These are phyloP conservation scores for Argya squamiceps DNA, from an alignment of 2,797 vertebrate genomes.

Conservation along the genomic window DNA sequence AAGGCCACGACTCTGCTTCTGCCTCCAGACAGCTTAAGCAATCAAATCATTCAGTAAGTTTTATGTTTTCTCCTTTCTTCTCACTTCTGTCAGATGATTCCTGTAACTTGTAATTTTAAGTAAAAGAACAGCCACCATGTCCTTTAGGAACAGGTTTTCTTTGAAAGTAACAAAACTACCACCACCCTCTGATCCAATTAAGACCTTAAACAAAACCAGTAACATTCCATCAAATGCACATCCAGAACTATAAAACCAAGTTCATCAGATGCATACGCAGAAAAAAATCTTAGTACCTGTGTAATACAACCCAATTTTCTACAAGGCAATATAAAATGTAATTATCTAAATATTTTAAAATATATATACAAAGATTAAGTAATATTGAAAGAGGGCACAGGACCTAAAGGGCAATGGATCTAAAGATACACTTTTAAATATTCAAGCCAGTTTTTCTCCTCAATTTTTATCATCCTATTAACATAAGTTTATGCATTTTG, in stretches of 20 bases:
- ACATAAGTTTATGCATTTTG: neutral
- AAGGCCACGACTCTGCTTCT: neutral
- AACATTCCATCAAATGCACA: neutral
- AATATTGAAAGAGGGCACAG: neutral
- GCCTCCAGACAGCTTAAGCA: neutral
- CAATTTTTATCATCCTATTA: constrained; percentile 38
- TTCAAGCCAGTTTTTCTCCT: neutral
- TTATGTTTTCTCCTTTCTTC: neutral
- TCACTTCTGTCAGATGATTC: neutral
- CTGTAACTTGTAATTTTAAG: neutral
- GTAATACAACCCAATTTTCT: neutral
- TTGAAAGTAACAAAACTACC: neutral
- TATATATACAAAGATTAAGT: neutral
- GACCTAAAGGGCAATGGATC: constrained; percentile 5
- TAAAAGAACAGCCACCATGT: neutral
- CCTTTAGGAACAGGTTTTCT: neutral
- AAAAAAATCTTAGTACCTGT: neutral
- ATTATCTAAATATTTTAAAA: constrained; percentile 9
- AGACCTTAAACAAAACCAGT: neutral
- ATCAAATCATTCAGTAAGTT: neutral
- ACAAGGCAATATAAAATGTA: neutral
- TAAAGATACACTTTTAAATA: constrained; percentile 27
- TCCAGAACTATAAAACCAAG: neutral
- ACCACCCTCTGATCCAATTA: neutral
- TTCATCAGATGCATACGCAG: neutral